These are phyloP conservation scores for Copidosoma floridanum DNA, from an alignment of 1,140 invertebrate genomes.

Conservation along the genomic window DNA sequence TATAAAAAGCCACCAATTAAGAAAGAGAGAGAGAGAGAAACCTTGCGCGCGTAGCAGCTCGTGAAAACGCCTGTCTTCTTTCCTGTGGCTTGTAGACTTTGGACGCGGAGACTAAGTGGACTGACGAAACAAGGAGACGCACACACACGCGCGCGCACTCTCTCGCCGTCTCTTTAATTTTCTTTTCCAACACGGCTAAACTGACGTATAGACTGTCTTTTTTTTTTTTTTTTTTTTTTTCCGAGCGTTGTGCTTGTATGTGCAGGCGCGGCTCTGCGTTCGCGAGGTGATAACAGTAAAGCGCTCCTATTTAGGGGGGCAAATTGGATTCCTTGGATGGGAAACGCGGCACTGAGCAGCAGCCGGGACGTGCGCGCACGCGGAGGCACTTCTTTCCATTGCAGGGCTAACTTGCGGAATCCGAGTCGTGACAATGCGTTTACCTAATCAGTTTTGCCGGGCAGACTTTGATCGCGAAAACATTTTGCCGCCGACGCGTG, in stretches of 20 bases:
- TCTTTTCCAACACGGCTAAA: not conserved
- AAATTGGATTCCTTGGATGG: conserved; percentile 19
- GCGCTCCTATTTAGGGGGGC: not conserved
- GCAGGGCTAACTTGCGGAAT: too few species aligned
- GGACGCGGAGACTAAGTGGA: not conserved
- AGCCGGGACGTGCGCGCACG: not conserved
- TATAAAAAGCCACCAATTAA: conserved; percentile 55
- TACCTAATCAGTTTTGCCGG: conserved; percentile 17
- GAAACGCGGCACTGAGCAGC: conserved; percentile 29
- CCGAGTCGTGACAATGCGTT: not conserved
- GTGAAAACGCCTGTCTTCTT: too few species aligned
- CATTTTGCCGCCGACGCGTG: too few species aligned
- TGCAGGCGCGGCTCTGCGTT: too few species aligned
- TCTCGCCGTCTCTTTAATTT: not conserved
- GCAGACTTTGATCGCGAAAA: too few species aligned
- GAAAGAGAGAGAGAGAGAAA: too few species aligned
- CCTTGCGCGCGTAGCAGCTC: too few species aligned
- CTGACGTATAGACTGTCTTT: too few species aligned
- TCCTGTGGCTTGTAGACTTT: conserved; percentile 1
- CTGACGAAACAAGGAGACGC: not conserved
- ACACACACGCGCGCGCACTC: not conserved
- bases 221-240: too few species aligned
- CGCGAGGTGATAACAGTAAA: not conserved
- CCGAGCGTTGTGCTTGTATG: too few species aligned
- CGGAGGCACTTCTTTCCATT: too few species aligned